phyloP scores from a whole-genome alignment of 2,888 invertebrate species.

The Vanessa cardui region DNA sequence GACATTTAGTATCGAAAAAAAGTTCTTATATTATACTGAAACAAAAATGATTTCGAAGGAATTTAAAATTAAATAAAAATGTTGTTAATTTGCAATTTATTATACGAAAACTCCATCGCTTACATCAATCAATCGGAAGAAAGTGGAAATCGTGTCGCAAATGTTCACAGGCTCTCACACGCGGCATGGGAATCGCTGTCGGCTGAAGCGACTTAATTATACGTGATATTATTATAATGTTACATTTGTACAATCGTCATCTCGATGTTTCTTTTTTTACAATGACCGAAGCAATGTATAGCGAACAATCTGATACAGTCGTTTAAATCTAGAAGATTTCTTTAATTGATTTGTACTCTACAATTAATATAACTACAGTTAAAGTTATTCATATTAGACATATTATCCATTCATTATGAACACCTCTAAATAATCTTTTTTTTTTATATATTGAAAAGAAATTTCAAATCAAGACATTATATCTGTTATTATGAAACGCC shows the following conservation, averaged over 20 bases:
- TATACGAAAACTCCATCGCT: constrained; percentile 19
- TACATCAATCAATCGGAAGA: constrained; percentile 53
- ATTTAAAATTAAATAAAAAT: background rate
- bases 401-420: too few relatives aligned
- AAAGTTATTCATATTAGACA: too few relatives aligned
- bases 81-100: background rate
- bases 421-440: too few relatives aligned
- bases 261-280: background rate
- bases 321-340: too few relatives aligned
- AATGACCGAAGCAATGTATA: background rate
- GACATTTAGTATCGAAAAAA: too few relatives aligned
- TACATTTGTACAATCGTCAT: background rate
- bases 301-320: too few relatives aligned
- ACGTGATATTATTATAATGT: background rate
- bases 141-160: constrained; percentile 59
- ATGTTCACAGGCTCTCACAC: constrained; percentile 51
- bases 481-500: too few relatives aligned
- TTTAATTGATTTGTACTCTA: too few relatives aligned
- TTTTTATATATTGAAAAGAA: too few relatives aligned
- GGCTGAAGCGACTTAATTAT: background rate
- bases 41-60: background rate
- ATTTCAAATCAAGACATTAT: too few relatives aligned
- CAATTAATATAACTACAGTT: too few relatives aligned
- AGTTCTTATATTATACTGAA: background rate
- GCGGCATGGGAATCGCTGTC: constrained; percentile 41